Base-by-base conservation (phyloP, 2,888 invertebrate genomes). In the Standfussiana lucernea region DNA sequence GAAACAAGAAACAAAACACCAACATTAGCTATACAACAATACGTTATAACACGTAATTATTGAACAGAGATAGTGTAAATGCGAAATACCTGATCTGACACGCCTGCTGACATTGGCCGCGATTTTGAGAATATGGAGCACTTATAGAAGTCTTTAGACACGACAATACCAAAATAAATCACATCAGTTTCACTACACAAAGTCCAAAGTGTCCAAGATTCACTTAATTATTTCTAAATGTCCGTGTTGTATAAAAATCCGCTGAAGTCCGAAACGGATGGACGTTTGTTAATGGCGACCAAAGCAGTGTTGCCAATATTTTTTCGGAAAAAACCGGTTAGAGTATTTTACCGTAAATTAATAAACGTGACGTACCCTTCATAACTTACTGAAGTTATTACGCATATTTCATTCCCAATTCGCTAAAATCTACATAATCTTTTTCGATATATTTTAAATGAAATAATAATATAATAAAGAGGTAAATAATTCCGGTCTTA, bases 71-170 rank as follows among this genome's bases (percentile, higher is more conserved):
- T 88, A 89, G 87, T 86, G 86, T 89, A 93, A 94, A 95, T 91
- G 91, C 89, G 92, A 96, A 95, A 97, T 98, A 98, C 98, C 98
- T 98, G 98, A 97, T 98, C 98, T 97, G 98, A 98, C 98, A 98
- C 98, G 98, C 98, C 98, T 98, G 98, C 98, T 98, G 98, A 98
- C 98, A 98, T 98, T 98, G 98, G 98, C 98, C 97, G 97, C 97
- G 97, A 97, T 97, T 97, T 97, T 96, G 92, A 87, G 92, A 93
- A 93, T 96, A 96, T 95, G 96, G 94, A 96, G 94, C 96, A 95
- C 96, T 95, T 95, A 92, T 92, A 88, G 90, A 94, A 94, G 95
- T 96, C 94, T 94, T 93, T 94, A 91, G 83, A 91, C 94, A 96
- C 95, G 92, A 93, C 90, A 94, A 93, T 92, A 93, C 90, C 92